Conservation (phyloP, 2,888 invertebrate genomes). For the Drosophila subquinaria region DNA sequence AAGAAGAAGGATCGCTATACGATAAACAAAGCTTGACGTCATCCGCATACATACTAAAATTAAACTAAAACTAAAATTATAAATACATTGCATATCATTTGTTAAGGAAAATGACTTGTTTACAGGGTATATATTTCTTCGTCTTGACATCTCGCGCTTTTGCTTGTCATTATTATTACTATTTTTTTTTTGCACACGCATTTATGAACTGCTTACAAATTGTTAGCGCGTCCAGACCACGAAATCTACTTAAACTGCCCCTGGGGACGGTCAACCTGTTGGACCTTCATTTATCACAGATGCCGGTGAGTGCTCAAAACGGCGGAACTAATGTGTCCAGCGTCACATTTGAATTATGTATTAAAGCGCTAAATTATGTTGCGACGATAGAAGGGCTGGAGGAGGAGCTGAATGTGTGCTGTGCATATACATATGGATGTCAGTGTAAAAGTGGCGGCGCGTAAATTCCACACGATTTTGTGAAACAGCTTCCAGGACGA, state of each 20-base stretch:
- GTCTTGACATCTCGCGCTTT: neutral
- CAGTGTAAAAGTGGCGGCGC: conserved; percentile 44
- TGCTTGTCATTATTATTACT: conserved; percentile 7
- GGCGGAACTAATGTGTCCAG: conserved; percentile 75
- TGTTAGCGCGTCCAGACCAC: conserved; percentile 24
- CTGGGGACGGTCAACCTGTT: conserved; percentile 61
- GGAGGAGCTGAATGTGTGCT: neutral
- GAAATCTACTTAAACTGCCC: conserved; percentile 47
- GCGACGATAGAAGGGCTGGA: neutral
- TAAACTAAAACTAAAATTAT: too few relatives aligned
- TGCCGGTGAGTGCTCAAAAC: conserved; percentile 58
- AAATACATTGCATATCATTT: too few relatives aligned
- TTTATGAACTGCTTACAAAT: conserved; percentile 61
- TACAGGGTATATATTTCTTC: neutral
- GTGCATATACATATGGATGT: conserved; percentile 4
- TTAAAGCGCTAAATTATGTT: conserved; percentile 56
- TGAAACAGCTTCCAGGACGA: conserved; percentile 16
- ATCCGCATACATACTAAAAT: too few relatives aligned
- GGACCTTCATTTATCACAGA: conserved; percentile 63
- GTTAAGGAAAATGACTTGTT: too few relatives aligned
- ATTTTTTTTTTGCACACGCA: conserved; percentile 34
- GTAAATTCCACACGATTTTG: conserved; percentile 64
- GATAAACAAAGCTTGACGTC: too few relatives aligned
- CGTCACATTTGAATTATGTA: conserved; percentile 73
- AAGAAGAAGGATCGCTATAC: too few relatives aligned